Percentiles rank a stretch among this genome's conserved stretches.
Evolutionary conservation across 2,888 invertebrate species (phyloP).

Genomic region (Eilema caniola): DNA sequence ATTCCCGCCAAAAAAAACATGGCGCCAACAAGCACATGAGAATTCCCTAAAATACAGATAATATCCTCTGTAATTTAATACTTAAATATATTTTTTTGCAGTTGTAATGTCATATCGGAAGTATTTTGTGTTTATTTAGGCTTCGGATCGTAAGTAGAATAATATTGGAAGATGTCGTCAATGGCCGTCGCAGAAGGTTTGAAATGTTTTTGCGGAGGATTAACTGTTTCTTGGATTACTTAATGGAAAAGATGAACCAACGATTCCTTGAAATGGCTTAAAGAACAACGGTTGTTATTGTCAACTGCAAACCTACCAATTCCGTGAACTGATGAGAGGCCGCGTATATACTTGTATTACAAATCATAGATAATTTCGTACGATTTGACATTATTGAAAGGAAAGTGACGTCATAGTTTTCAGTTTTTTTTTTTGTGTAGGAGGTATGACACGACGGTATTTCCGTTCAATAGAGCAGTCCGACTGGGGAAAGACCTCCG

Average conservation of each 20-base stretch:
- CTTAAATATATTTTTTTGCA: constrained; percentile 73
- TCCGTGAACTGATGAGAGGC: too few species aligned
- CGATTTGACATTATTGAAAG: too few species aligned
- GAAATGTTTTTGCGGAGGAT: constrained; percentile 66
- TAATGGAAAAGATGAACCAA: not conserved
- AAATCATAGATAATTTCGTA: too few species aligned
- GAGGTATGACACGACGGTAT: too few species aligned
- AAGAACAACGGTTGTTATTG: too few species aligned
- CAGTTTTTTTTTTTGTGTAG: too few species aligned
- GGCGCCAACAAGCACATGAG: constrained; percentile 74
- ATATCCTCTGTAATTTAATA: constrained; percentile 73
- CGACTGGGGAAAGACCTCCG: too few species aligned
- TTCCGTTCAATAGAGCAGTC: too few species aligned
- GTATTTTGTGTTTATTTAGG: constrained; percentile 79
- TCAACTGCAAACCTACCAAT: too few species aligned
- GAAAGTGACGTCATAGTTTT: too few species aligned
- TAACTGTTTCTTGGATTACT: constrained; percentile 44
- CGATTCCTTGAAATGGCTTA: too few species aligned
- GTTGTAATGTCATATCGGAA: constrained; percentile 78
- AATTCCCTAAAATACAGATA: constrained; percentile 54
- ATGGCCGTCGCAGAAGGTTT: constrained; percentile 62
- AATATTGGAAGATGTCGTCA: constrained; percentile 68
- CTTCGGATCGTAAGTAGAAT: constrained; percentile 69
- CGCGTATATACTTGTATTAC: too few species aligned
- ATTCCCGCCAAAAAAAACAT: constrained; percentile 55